Evolutionary conservation across 2,888 invertebrate genomes (phyloP).

Genomic region (Folsomia candida): DNA sequence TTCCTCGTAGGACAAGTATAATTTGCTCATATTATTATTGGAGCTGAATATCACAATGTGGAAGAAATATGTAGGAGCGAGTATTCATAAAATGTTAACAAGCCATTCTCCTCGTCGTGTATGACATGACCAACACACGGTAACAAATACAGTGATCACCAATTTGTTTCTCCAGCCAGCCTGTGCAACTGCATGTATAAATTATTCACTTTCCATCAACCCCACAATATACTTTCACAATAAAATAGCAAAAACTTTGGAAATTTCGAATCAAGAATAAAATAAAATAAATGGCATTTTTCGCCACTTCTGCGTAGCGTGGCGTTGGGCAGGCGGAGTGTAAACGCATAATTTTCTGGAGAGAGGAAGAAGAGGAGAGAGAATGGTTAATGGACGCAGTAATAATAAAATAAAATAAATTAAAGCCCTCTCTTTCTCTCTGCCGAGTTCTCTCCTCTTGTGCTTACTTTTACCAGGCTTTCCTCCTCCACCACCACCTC

Average conservation of each 20-base stretch:
- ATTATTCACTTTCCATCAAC: too few species aligned
- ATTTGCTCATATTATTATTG: neutral
- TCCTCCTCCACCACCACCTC: neutral
- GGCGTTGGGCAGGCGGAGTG: too few species aligned
- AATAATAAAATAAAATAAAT: conserved; percentile 8
- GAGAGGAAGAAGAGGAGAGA: neutral
- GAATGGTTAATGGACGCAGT: neutral
- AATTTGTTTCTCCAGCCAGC: neutral
- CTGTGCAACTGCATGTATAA: too few species aligned
- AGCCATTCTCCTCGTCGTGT: neutral
- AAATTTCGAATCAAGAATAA: neutral
- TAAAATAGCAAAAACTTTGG: neutral
- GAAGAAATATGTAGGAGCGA: neutral
- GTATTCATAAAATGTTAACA: conserved; percentile 13
- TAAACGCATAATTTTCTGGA: neutral
- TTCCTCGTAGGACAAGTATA: neutral
- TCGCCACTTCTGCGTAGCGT: too few species aligned
- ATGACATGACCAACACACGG: neutral
- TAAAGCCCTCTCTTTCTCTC: neutral
- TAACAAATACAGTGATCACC: neutral
- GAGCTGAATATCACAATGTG: neutral
- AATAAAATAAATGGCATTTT: neutral
- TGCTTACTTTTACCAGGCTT: neutral
- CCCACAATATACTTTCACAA: too few species aligned
- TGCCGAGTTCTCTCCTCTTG: neutral